phyloP scores from a whole-genome alignment of 2,888 invertebrate species.

The Apotomis capreana region DNA sequence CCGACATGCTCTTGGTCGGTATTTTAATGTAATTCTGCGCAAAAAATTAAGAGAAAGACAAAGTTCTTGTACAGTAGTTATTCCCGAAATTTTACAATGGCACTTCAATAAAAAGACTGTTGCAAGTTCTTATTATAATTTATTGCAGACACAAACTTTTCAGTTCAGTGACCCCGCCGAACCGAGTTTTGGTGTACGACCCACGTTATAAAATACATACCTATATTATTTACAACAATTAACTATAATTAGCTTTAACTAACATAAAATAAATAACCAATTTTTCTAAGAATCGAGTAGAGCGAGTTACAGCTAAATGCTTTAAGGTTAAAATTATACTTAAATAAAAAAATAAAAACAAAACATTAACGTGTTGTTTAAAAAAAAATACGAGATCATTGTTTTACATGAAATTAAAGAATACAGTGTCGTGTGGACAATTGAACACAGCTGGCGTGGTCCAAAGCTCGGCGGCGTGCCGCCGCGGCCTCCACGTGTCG shows the following conservation, averaged over 20 bases:
- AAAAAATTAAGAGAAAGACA: too few species aligned
- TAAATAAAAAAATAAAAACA: constrained; percentile 38
- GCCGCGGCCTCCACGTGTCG: constrained; percentile 11
- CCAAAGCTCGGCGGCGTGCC: constrained; percentile 53
- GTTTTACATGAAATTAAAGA: constrained; percentile 57
- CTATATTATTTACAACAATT: constrained; percentile 69
- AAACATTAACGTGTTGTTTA: constrained; percentile 48
- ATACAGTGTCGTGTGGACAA: constrained; percentile 49
- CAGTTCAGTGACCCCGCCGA: constrained; percentile 77
- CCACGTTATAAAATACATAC: constrained; percentile 69
- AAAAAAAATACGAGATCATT: constrained; percentile 79
- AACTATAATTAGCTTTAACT: constrained; percentile 48
- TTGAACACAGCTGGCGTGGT: constrained; percentile 79
- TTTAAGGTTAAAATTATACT: constrained; percentile 28
- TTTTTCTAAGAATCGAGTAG: constrained; percentile 72
- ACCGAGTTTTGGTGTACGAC: constrained; percentile 70
- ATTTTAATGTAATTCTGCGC: too few species aligned
- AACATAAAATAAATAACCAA: constrained; percentile 77
- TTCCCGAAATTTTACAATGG: neutral
- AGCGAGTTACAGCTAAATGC: constrained; percentile 54
- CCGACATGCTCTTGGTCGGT: too few species aligned
- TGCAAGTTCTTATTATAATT: constrained; percentile 72
- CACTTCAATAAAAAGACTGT: constrained; percentile 48
- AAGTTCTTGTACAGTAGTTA: neutral
- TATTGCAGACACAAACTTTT: constrained; percentile 81